A percentile compares a stretch with the other conserved stretches of the same genome.
phyloP scores from a whole-genome alignment of 2,113 vertebrate genomes.

The Oenanthe melanoleuca region DNA sequence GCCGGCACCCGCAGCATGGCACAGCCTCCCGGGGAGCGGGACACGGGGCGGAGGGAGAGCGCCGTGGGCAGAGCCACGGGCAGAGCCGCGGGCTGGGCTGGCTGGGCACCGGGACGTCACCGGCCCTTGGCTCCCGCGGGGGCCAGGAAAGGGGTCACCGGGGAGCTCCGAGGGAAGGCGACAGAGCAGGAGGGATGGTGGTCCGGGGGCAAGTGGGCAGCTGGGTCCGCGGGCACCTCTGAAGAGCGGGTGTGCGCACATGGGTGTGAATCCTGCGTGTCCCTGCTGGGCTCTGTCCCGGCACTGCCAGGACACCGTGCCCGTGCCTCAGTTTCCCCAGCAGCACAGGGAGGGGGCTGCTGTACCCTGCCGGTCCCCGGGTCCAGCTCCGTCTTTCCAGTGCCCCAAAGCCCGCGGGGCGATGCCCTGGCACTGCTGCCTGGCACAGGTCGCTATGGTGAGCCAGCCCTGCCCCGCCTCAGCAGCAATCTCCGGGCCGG shows the following conservation, averaged over 20 bases:
- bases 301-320: not conserved
- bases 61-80: constrained; percentile 10
- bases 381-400: not conserved
- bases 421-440: not conserved
- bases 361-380: not conserved
- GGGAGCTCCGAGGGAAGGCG: not conserved
- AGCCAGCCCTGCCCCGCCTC: not conserved
- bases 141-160: not conserved
- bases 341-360: not conserved
- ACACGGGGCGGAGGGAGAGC: not conserved
- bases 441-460: not conserved
- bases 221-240: not conserved
- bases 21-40: not conserved
- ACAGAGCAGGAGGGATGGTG: accelerated
- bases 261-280: not conserved
- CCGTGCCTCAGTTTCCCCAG: not conserved
- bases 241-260: not conserved
- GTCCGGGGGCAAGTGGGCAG: accelerated
- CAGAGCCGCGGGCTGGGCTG: not conserved
- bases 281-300: not conserved
- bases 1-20: not conserved
- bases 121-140: not conserved
- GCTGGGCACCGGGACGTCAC: not conserved
- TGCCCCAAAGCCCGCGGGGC: not conserved
- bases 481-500: not conserved